A percentile compares a stretch with the other conserved stretches of the same genome.
Evolutionary conservation across 2,888 invertebrate genomes (phyloP).

Genomic region (Microctonus hyperodae): DNA sequence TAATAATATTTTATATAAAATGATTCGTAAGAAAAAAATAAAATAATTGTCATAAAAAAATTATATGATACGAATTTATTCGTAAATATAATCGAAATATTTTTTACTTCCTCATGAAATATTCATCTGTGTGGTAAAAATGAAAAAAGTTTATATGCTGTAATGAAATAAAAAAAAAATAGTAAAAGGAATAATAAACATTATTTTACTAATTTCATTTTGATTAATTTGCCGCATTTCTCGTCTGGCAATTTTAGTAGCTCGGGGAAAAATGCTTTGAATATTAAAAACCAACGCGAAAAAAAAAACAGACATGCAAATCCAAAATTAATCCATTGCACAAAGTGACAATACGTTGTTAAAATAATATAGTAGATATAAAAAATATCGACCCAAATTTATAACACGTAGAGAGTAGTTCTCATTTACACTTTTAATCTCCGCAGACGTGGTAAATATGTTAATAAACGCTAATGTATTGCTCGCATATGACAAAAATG

Average conservation of each 20-base stretch:
- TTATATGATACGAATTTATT: no score
- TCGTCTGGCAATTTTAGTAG: background rate
- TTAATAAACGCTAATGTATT: slow-evolving; percentile 34
- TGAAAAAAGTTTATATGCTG: no score
- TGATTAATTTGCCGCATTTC: background rate
- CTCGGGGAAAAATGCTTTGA: background rate
- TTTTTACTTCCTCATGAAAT: no score
- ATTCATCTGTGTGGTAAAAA: no score
- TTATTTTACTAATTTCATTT: background rate
- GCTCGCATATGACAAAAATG: slow-evolving; percentile 10
- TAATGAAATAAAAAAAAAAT: no score
- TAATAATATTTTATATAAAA: no score
- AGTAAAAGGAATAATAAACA: background rate
- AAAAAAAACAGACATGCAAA: slow-evolving; percentile 8
- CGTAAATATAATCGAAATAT: no score
- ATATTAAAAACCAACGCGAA: background rate
- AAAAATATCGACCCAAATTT: slow-evolving; percentile 38
- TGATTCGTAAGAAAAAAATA: no score
- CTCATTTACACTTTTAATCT: slow-evolving; percentile 39
- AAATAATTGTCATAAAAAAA: no score
- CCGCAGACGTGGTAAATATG: slow-evolving; percentile 34
- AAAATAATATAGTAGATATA: slow-evolving; percentile 35
- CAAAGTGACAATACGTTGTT: slow-evolving; percentile 25
- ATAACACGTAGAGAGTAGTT: background rate
- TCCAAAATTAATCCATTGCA: slow-evolving; percentile 18